A percentile compares a stretch with the other conserved stretches of the same genome.
These are phyloP conservation scores for Atta colombica DNA, from an alignment of 1,140 invertebrate species.

Conservation along the genomic window DNA sequence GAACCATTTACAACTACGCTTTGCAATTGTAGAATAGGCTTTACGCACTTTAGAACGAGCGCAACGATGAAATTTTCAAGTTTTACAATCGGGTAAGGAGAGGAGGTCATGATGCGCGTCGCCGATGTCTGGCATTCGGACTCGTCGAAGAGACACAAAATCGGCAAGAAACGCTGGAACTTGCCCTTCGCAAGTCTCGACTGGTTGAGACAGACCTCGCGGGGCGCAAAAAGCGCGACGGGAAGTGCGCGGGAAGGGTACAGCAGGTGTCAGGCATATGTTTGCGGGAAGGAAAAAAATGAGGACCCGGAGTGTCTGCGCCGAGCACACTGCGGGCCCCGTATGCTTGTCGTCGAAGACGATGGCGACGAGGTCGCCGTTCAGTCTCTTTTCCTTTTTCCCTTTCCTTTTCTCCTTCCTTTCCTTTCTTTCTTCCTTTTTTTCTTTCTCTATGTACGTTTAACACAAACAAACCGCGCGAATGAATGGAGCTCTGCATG, in stretches of 20 bases:
- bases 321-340: slow-evolving; percentile 25
- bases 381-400: slow-evolving; percentile 18
- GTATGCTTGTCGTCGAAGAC: slow-evolving; percentile 35
- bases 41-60: neutral
- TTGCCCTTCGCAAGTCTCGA: slow-evolving; percentile 37
- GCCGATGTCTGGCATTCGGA: slow-evolving; percentile 18
- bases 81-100: neutral
- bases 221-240: slow-evolving; percentile 63
- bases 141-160: neutral
- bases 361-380: slow-evolving; percentile 2
- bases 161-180: slow-evolving; percentile 44
- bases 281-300: slow-evolving; percentile 68
- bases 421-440: neutral
- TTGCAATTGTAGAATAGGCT: neutral
- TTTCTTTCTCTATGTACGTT: slow-evolving; percentile 11
- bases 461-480: slow-evolving; percentile 67
- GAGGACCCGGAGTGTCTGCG: slow-evolving; percentile 30
- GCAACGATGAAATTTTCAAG: neutral
- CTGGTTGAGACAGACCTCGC: slow-evolving; percentile 31
- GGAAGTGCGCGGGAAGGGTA: slow-evolving; percentile 65
- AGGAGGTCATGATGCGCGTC: neutral
- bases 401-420: neutral
- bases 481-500: slow-evolving; percentile 74
- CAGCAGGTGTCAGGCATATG: slow-evolving; percentile 81
- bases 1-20: too few species aligned